Percentiles rank a stretch among this genome's conserved stretches.
Evolutionary conservation across 2,888 invertebrate species (phyloP).

Genomic region (Dendrolimus pini): DNA sequence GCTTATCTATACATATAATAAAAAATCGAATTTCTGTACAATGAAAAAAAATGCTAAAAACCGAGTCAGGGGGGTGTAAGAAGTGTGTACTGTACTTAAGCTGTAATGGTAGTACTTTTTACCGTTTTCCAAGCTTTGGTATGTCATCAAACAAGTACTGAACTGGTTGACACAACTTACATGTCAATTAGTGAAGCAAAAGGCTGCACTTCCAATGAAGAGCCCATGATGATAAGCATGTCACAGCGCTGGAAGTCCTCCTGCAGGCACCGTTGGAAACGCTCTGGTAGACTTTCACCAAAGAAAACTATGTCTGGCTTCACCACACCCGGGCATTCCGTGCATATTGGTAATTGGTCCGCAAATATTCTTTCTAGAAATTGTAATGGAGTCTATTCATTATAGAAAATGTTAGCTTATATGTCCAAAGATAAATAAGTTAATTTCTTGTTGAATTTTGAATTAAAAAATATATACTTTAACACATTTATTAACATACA

Average conservation of each 20-base stretch:
- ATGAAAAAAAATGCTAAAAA: no score
- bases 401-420: not conserved
- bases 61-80: no score
- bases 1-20: no score
- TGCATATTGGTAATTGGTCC: constrained; percentile 86
- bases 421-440: not conserved
- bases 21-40: no score
- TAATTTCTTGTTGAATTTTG: not conserved
- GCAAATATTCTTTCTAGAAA: constrained; percentile 80
- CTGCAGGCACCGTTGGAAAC: constrained; percentile 82
- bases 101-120: no score
- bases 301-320: constrained; percentile 98
- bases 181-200: constrained; percentile 92
- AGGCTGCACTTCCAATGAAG: constrained; percentile 95
- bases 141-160: no score
- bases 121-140: no score
- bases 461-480: no score
- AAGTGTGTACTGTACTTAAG: no score
- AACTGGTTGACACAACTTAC: constrained; percentile 52
- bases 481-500: no score
- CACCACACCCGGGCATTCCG: constrained; percentile 85
- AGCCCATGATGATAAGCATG: constrained; percentile 95
- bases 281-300: constrained; percentile 90
- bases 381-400: not conserved
- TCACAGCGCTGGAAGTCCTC: constrained; percentile 92